These are phyloP conservation scores for Capromys pilorides DNA, from an alignment of 2,797 vertebrate species.

Conservation along the genomic window DNA sequence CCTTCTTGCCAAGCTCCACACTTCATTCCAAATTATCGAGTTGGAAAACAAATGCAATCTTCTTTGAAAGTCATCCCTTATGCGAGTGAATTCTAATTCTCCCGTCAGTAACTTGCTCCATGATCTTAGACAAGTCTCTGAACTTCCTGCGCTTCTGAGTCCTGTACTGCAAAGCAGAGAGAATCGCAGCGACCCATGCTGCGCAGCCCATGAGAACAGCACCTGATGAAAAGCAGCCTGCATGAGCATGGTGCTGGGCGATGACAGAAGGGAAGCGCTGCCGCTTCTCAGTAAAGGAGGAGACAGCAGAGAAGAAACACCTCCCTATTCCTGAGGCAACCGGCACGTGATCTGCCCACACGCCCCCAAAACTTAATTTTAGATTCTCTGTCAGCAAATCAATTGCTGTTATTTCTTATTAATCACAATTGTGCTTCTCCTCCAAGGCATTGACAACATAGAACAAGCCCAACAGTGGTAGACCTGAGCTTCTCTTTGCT, in stretches of 20 bases:
- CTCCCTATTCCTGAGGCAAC: background rate
- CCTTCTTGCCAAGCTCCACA: background rate
- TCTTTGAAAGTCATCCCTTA: slow-evolving; percentile 36
- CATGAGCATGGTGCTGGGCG: background rate
- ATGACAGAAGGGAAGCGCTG: background rate
- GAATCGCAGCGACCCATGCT: background rate
- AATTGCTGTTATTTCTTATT: slow-evolving; percentile 37
- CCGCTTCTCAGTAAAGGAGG: background rate
- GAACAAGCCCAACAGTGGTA: background rate
- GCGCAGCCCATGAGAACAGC: background rate
- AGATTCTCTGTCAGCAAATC: background rate
- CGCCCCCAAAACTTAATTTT: background rate
- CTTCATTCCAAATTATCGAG: slow-evolving; percentile 17
- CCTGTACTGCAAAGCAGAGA: background rate
- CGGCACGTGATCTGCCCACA: background rate
- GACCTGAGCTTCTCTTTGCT: background rate
- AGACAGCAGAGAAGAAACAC: background rate
- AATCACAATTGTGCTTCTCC: background rate
- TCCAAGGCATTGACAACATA: background rate
- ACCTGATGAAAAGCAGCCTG: background rate
- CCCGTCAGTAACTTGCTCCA: slow-evolving; percentile 13
- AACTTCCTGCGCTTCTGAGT: background rate
- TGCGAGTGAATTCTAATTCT: slow-evolving; percentile 57
- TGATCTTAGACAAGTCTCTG: slow-evolving; percentile 31
- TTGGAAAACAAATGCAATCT: background rate